Evolutionary conservation across 2,113 vertebrate genomes (phyloP).

Genomic region (Trematocara stigmaticum): DNA sequence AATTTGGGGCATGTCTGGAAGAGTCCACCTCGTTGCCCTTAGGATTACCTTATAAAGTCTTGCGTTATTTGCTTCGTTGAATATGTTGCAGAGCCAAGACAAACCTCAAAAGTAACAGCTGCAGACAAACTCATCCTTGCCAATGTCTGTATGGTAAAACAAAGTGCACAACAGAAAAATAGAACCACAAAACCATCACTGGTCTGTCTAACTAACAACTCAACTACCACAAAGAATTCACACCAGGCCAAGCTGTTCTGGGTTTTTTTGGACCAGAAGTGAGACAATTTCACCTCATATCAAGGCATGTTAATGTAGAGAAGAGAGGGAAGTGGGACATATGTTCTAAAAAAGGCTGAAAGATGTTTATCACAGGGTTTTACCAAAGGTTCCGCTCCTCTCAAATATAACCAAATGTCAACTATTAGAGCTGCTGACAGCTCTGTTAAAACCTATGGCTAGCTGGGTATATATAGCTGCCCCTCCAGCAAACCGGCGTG

Average conservation of each 20-base stretch:
- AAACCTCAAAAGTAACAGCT: constrained; percentile 2
- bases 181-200: neutral
- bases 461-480: constrained; percentile 36
- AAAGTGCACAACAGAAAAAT: neutral
- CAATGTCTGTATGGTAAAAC: neutral
- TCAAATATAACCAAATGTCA: constrained; percentile 18
- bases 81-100: neutral
- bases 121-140: neutral
- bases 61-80: neutral
- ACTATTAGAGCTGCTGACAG: neutral
- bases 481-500: neutral
- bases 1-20: constrained; percentile 59
- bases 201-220: neutral
- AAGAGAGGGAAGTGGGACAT: constrained; percentile 46
- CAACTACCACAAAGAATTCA: neutral
- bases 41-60: constrained; percentile 76
- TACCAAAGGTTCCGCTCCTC: constrained; percentile 30
- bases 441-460: neutral
- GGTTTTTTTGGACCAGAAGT: neutral
- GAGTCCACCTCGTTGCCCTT: constrained; percentile 55
- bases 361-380: constrained; percentile 57
- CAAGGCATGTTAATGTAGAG: neutral
- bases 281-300: constrained; percentile 3
- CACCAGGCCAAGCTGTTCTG: neutral
- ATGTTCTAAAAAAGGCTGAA: constrained; percentile 5